Percentiles rank a stretch among this genome's conserved stretches.
Evolutionary conservation across 2,113 vertebrate genomes (phyloP).

Genomic region (Thalassoma bifasciatum): DNA sequence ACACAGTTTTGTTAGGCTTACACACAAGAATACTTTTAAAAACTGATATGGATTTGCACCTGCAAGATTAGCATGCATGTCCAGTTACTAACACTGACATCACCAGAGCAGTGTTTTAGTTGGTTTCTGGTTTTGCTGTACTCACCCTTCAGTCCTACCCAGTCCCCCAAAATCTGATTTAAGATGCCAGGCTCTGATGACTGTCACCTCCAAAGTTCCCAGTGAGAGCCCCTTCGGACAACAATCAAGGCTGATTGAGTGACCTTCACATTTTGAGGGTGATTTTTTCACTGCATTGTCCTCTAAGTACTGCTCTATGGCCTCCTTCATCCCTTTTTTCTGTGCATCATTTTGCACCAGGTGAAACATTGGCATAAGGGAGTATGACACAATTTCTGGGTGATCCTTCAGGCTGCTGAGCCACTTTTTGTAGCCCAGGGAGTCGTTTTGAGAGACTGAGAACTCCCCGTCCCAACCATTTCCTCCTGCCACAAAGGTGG

Average conservation of each 20-base stretch:
- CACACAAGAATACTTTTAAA: too few relatives aligned
- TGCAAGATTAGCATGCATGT: too few relatives aligned
- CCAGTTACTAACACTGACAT: too few relatives aligned
- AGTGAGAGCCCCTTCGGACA: slow-evolving; percentile 21
- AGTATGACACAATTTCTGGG: slow-evolving; percentile 40
- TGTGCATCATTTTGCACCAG: slow-evolving; percentile 3
- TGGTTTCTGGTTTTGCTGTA: neutral
- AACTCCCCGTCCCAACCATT: slow-evolving; percentile 40
- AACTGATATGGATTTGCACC: too few relatives aligned
- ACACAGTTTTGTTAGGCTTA: too few relatives aligned
- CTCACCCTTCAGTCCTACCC: neutral
- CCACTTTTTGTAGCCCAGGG: slow-evolving; percentile 30
- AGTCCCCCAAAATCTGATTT: neutral
- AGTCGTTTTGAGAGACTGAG: slow-evolving; percentile 40
- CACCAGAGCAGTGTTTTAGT: too few relatives aligned
- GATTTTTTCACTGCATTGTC: neutral
- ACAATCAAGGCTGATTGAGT: neutral
- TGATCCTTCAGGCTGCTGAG: slow-evolving; percentile 33
- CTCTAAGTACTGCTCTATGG: slow-evolving; percentile 49
- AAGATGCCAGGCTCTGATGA: slow-evolving; percentile 25
- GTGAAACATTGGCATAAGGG: slow-evolving; percentile 44
- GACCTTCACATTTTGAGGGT: neutral
- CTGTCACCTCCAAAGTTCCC: slow-evolving; percentile 31
- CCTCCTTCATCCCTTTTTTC: slow-evolving; percentile 33
- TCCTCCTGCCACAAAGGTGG: slow-evolving; percentile 46